Base-by-base conservation (phyloP, 2,113 vertebrate species). In the Pygoscelis antarcticus region DNA sequence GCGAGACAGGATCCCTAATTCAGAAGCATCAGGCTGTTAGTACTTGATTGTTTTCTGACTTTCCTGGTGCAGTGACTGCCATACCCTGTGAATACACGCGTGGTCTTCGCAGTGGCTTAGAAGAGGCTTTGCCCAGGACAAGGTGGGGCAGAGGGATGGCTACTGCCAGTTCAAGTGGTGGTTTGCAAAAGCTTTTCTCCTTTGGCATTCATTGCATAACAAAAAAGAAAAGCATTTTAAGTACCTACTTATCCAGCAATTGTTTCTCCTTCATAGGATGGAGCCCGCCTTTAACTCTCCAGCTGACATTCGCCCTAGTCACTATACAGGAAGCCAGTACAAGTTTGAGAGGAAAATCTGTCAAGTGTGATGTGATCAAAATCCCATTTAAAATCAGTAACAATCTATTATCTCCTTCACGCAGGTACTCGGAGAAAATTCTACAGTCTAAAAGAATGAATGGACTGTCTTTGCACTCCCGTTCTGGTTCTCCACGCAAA, bases 41-140 rank as follows among this genome's bases (percentile, higher is more conserved):
- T 36, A 44, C 17, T 34, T 7, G 36, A 34, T 46, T 84, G 93
- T 79, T 84, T 65, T 55, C 57, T 20, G 20, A 16, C n/a, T 36
- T 20, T 16, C 38, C 36, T 12, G 42, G 49, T 15, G 51, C 76
- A 20, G 77, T 7, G 34, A 16, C 82, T 34, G 84, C 51, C 1
- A 1, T 5, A 1, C 34, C 7, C 25, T 16, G 2, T 11, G 61
- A 69, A 25, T 8, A 58, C 52, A 1, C 7, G 13, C 2, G 0
- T 10, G 27, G 54, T 23, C 55, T 49, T 57, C 46, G 9, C 49
- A 52, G 58, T 69, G 49, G 49, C 54, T 77, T 42, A n/a, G 82
- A 38, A 49, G 79, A 36, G 55, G 55, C 58, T 87, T 40, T 87
- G 49, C 62, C 32, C 18, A 16, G 29, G 21, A 29, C 13, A 7